Evolutionary conservation across 2,113 vertebrate species (phyloP).

Genomic region (Oncorhynchus clarkii): DNA sequence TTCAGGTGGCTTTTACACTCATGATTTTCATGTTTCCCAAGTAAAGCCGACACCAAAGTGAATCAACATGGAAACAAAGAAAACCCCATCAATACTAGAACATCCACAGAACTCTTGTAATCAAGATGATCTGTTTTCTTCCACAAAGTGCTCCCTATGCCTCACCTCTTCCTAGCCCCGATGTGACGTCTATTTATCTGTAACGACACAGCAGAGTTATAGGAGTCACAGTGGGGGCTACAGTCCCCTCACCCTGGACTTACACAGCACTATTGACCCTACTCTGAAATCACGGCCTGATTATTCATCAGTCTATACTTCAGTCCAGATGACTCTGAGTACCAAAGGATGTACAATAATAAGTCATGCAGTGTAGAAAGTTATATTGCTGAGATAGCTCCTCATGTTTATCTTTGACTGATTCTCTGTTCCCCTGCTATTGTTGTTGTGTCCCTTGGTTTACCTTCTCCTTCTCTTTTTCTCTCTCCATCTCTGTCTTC

Average conservation of each 20-base stretch:
- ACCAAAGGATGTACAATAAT: not conserved
- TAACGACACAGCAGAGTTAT: no score
- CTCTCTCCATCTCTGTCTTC: not conserved
- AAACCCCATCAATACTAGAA: not conserved
- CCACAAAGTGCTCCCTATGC: not conserved
- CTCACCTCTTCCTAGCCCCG: conserved; percentile 35
- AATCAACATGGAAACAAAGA: no score
- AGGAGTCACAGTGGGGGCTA: not conserved
- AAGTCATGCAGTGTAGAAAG: not conserved
- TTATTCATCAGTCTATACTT: not conserved
- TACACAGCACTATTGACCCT: not conserved
- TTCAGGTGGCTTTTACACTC: no score
- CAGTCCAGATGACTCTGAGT: not conserved
- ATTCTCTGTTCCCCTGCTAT: conserved; percentile 29
- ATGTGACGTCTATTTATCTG: conserved; percentile 16
- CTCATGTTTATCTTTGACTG: not conserved
- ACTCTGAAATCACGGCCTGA: not conserved
- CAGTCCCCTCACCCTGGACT: not conserved
- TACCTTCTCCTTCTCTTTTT: not conserved
- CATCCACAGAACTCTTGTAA: conserved; percentile 27
- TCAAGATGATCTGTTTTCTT: not conserved
- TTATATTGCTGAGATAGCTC: not conserved
- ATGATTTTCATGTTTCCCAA: no score
- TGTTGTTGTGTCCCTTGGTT: not conserved
- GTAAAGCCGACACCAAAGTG: no score